Evolutionary conservation across 2,113 vertebrate species (phyloP).

Genomic region (Barnardius zonarius): DNA sequence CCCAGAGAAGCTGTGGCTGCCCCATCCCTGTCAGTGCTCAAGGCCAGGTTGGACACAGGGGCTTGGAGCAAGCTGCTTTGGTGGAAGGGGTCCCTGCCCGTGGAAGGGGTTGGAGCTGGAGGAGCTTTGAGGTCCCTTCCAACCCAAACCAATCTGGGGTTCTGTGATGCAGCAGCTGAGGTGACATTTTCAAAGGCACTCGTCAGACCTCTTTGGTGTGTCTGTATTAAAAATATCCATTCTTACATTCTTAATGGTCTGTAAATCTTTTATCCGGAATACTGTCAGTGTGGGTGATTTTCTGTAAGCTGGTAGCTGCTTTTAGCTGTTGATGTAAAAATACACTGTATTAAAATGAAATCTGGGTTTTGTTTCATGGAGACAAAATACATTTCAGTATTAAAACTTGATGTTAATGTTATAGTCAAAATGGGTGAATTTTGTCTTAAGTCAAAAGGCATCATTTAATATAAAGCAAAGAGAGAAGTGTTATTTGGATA

Average conservation of each 20-base stretch:
- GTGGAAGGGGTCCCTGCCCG: background rate
- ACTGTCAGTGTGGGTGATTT: background rate
- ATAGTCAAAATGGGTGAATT: background rate
- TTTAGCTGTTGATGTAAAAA: background rate
- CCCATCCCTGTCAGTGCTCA: no score
- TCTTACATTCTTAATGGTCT: background rate
- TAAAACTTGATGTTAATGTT: background rate
- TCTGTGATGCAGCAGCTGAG: background rate
- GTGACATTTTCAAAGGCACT: background rate
- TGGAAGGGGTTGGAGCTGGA: background rate
- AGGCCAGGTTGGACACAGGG: background rate
- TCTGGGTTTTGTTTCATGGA: background rate
- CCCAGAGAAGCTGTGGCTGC: no score
- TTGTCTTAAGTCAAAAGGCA: background rate
- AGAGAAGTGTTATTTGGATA: background rate
- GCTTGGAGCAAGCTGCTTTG: background rate
- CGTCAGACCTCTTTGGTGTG: background rate
- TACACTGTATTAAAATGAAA: background rate
- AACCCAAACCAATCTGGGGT: background rate
- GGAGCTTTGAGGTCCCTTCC: background rate
- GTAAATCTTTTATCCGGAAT: background rate
- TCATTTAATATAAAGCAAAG: background rate
- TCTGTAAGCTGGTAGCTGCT: background rate
- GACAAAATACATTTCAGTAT: background rate
- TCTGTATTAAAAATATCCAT: background rate